Conservation (phyloP, 2,113 vertebrate species). For the Oxyruncus cristatus region DNA sequence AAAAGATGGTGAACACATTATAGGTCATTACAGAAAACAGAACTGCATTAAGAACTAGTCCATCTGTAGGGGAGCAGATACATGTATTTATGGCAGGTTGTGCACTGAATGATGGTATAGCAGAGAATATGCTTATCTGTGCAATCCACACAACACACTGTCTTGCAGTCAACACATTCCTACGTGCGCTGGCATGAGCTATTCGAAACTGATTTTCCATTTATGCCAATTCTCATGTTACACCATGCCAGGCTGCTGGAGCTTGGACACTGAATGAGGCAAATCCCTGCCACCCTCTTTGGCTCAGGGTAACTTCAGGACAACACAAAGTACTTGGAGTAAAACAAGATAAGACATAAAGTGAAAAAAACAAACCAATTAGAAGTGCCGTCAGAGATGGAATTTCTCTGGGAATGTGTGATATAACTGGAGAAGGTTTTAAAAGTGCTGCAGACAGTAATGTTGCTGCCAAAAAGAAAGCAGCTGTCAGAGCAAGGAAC, state of each 20-base stretch:
- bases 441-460: conserved; percentile 5
- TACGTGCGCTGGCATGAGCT: neutral
- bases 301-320: conserved; percentile 45
- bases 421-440: conserved; percentile 13
- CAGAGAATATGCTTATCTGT: conserved; percentile 31
- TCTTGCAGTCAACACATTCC: conserved; percentile 38
- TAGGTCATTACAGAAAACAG: conserved; percentile 9
- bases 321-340: conserved; percentile 5
- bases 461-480: conserved; percentile 13
- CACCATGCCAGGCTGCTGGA: conserved; percentile 4
- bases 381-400: neutral
- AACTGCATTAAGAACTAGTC: neutral
- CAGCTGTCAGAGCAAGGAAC: conserved; percentile 2
- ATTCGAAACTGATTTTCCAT: conserved; percentile 50
- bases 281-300: conserved; percentile 21
- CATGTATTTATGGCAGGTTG: neutral
- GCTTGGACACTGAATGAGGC: neutral
- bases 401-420: conserved; percentile 31
- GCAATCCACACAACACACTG: conserved; percentile 14
- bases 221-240: conserved; percentile 16
- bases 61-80: conserved; percentile 5
- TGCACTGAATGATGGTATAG: neutral
- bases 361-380: conserved; percentile 12
- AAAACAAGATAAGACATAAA: conserved; percentile 29
- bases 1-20: neutral